Conservation (phyloP, 2,888 invertebrate species). For the Caenorhabditis wallacei region DNA sequence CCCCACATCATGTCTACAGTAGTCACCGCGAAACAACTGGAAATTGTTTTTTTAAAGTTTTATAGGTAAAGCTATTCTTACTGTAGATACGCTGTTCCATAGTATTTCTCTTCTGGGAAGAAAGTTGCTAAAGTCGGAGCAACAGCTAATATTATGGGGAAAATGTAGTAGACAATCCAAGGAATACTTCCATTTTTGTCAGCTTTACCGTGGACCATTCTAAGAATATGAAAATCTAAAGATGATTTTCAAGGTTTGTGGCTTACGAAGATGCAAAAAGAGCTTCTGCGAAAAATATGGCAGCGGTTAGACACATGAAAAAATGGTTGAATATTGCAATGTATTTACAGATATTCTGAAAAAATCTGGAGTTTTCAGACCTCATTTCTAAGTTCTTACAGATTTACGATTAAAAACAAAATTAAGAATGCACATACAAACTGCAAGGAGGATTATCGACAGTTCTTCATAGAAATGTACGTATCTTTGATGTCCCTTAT, state of each 20-base stretch:
- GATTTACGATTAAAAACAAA: conserved; percentile 55
- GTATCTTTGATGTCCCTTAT: conserved; percentile 72
- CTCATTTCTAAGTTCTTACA: conserved; percentile 1
- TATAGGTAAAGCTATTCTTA: conserved; percentile 2
- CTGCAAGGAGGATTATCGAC: conserved; percentile 65
- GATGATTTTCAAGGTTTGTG: background rate
- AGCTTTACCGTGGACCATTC: conserved; percentile 71
- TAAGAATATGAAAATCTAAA: conserved; percentile 16
- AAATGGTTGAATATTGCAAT: conserved; percentile 69
- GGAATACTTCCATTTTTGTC: conserved; percentile 72
- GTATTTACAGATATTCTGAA: conserved; percentile 70
- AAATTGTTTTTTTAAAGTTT: background rate
- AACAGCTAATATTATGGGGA: conserved; percentile 69
- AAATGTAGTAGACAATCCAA: conserved; percentile 65
- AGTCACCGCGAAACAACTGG: conserved; percentile 71
- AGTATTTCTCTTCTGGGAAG: conserved; percentile 67
- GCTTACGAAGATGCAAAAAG: conserved; percentile 74
- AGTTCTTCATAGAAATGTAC: conserved; percentile 74
- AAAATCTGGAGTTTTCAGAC: background rate
- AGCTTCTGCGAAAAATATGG: conserved; percentile 71
- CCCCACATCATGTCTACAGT: conserved; percentile 73
- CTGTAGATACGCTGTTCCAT: conserved; percentile 67
- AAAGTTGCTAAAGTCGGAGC: conserved; percentile 66
- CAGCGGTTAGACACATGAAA: conserved; percentile 69
- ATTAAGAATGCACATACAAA: conserved; percentile 69